Conservation (phyloP, 2,888 invertebrate genomes). For the Drosophila paranaensis region DNA sequence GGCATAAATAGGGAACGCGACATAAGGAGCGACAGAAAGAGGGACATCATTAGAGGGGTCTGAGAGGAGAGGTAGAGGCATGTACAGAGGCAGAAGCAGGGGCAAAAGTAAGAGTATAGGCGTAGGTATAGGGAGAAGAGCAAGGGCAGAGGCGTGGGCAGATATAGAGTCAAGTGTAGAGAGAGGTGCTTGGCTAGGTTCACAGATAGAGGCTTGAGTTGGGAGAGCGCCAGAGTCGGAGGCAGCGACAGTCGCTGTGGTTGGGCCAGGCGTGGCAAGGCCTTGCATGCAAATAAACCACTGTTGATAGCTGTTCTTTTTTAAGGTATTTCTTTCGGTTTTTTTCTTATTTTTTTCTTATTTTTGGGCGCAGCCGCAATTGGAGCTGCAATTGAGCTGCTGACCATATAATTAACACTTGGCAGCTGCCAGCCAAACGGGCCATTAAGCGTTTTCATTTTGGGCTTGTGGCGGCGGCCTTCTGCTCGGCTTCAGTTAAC, state of each 20-base stretch:
- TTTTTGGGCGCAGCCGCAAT: slow-evolving; percentile 46
- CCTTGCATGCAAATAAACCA: slow-evolving; percentile 48
- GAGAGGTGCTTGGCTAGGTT: neutral
- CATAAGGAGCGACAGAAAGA: neutral
- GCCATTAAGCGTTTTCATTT: slow-evolving; percentile 45
- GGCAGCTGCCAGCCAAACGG: slow-evolving; percentile 67
- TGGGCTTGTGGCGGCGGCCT: slow-evolving; percentile 46
- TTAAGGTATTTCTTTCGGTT: neutral
- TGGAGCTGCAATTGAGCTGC: slow-evolving; percentile 54
- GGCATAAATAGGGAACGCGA: neutral
- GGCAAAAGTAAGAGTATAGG: no score
- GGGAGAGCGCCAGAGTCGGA: neutral
- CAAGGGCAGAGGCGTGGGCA: neutral
- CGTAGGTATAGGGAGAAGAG: neutral
- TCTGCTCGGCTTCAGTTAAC: slow-evolving; percentile 52
- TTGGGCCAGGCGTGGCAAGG: slow-evolving; percentile 8
- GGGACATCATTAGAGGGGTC: no score
- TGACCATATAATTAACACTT: slow-evolving; percentile 75
- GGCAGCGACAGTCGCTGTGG: neutral
- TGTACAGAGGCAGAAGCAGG: no score
- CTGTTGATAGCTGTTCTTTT: slow-evolving; percentile 4
- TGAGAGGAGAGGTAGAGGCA: neutral
- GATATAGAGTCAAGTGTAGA: no score
- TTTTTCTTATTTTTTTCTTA: neutral
- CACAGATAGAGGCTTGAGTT: no score